phyloP scores from a whole-genome alignment of 1,140 invertebrate genomes.

The Temnothorax longispinosus region DNA sequence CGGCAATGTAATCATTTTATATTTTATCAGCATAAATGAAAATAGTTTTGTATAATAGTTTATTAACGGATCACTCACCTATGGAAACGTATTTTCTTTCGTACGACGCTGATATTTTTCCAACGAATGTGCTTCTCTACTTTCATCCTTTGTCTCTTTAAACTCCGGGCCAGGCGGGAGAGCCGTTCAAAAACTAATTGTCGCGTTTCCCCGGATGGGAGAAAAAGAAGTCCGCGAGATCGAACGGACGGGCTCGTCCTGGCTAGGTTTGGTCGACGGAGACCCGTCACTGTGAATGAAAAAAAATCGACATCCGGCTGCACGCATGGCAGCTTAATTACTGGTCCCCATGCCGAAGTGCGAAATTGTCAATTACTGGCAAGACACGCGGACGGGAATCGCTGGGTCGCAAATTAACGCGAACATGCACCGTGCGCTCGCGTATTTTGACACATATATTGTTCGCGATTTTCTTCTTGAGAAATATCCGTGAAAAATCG shows the following conservation, averaged over 20 bases:
- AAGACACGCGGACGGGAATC: neutral
- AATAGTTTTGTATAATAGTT: too few species aligned
- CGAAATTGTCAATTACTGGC: constrained; percentile 66
- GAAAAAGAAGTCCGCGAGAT: constrained; percentile 2
- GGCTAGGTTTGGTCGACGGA: constrained; percentile 23
- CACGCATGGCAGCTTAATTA: constrained; percentile 64
- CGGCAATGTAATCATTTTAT: too few species aligned
- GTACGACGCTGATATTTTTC: constrained; percentile 7
- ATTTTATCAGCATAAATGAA: too few species aligned
- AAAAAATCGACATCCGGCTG: constrained; percentile 46
- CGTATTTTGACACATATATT: constrained; percentile 22
- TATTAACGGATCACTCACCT: neutral
- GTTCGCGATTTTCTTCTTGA: constrained; percentile 8
- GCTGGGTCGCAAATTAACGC: constrained; percentile 36
- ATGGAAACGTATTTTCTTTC: neutral
- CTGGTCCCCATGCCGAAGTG: constrained; percentile 48
- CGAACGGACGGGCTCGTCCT: neutral
- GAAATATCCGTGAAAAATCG: neutral
- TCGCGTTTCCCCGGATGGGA: constrained; percentile 11
- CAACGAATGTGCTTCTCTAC: neutral
- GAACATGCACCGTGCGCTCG: neutral
- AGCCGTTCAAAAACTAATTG: constrained; percentile 56
- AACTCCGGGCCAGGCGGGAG: constrained; percentile 2
- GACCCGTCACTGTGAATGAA: constrained; percentile 30
- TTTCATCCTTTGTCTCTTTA: constrained; percentile 39